A percentile compares a stretch with the other conserved stretches of the same genome.
Evolutionary conservation across 1,140 invertebrate genomes (phyloP).

Genomic region (Xylocopa sonorina): DNA sequence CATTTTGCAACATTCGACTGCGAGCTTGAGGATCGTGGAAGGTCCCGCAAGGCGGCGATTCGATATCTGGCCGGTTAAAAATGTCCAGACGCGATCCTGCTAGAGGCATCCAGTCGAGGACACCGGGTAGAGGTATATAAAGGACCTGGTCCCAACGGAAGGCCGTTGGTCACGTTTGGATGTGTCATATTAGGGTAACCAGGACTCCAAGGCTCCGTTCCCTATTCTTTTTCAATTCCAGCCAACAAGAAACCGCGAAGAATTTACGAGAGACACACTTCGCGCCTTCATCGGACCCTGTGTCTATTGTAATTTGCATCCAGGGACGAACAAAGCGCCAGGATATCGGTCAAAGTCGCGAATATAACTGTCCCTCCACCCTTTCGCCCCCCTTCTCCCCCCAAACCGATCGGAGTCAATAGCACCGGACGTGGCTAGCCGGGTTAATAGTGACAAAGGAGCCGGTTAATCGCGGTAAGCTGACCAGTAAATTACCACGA

Average conservation of each 20-base stretch:
- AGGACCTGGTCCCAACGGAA: slow-evolving; percentile 60
- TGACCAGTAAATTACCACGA: slow-evolving; percentile 62
- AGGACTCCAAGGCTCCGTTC: slow-evolving; percentile 10
- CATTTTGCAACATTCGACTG: no score
- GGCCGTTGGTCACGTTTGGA: slow-evolving; percentile 55
- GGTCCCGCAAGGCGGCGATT: no score
- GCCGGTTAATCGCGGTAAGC: slow-evolving; percentile 60
- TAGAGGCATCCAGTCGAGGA: slow-evolving; percentile 40
- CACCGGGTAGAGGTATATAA: slow-evolving; percentile 60
- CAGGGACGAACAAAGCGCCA: not conserved
- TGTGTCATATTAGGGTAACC: slow-evolving; percentile 70
- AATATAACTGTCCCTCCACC: not conserved
- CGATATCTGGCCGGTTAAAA: not conserved
- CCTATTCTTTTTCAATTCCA: no score
- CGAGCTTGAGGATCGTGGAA: no score
- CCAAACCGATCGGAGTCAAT: not conserved
- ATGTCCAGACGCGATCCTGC: slow-evolving; percentile 45
- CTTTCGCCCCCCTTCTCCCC: not conserved
- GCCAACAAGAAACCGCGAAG: no score
- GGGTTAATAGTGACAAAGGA: slow-evolving; percentile 58
- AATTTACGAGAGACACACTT: not conserved
- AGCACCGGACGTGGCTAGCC: not conserved
- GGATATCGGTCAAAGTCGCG: slow-evolving; percentile 9
- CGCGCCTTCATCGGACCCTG: no score
- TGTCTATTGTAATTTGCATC: not conserved